Evolutionary conservation across 1,140 invertebrate species (phyloP).

Genomic region (Meteorus sp.): DNA sequence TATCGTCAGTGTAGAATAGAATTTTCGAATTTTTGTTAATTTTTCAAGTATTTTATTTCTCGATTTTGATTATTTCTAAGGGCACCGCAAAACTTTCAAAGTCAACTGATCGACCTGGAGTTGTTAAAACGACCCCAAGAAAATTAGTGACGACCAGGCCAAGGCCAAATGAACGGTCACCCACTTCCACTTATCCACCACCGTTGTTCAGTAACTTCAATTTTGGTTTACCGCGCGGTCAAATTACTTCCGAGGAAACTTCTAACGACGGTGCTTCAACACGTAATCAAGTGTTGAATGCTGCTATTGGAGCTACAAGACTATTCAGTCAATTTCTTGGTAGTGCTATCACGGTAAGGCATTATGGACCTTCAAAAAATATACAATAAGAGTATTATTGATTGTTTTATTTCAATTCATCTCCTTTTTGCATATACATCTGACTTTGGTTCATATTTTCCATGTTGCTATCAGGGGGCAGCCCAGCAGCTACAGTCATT

Average conservation of each 20-base stretch:
- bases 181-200: conserved; percentile 53
- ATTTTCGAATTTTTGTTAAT: no score
- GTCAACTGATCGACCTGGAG: conserved; percentile 30
- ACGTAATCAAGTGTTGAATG: conserved; percentile 66
- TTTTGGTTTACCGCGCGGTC: conserved; percentile 28
- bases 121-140: conserved; percentile 29
- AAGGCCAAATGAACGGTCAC: conserved; percentile 33
- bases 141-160: conserved; percentile 34
- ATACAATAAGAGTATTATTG: no score
- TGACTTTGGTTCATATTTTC: no score
- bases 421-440: no score
- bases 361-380: no score
- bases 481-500: conserved; percentile 57
- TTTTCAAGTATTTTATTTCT: background rate
- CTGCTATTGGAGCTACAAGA: conserved; percentile 71
- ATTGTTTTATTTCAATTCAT: conserved; percentile 12
- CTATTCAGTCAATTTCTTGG: conserved; percentile 74
- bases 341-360: conserved; percentile 69
- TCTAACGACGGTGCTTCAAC: conserved; percentile 48
- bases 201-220: conserved; percentile 48
- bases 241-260: conserved; percentile 12
- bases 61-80: background rate
- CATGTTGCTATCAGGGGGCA: no score
- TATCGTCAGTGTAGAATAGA: background rate
- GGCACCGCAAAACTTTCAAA: conserved; percentile 6